Conservation (phyloP, 2,888 invertebrate genomes). For the Chironomus tentans region DNA sequence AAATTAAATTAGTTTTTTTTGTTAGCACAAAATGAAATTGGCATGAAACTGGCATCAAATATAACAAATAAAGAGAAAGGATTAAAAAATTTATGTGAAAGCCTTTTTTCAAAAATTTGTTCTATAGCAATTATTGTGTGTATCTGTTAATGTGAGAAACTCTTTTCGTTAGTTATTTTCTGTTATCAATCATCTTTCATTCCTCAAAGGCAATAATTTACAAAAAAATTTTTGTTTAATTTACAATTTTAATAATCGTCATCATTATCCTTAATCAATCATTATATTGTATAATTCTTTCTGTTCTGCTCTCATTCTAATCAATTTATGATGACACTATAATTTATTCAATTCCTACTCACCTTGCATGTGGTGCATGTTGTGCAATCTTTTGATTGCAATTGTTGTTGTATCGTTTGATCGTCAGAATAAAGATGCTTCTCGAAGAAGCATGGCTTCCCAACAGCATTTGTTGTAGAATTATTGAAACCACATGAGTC, state of each 20-base stretch:
- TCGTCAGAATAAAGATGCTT: conserved; percentile 52
- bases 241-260: background rate
- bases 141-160: background rate
- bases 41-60: too few species aligned
- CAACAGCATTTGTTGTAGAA: conserved; percentile 36
- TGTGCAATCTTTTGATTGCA: conserved; percentile 57
- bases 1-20: too few species aligned
- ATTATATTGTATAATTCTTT: background rate
- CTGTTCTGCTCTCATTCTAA: background rate
- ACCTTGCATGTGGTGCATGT: conserved; percentile 62
- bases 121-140: background rate
- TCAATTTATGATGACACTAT: background rate
- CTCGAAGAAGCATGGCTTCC: conserved; percentile 52
- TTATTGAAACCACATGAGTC: conserved; percentile 46
- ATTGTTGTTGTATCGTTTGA: conserved; percentile 50
- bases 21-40: too few species aligned
- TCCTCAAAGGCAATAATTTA: conserved; percentile 20
- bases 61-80: background rate
- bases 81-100: background rate
- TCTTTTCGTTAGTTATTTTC: background rate
- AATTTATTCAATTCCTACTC: conserved; percentile 38
- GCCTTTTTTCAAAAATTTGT: background rate
- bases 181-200: background rate
- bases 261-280: background rate
- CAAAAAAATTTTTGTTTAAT: background rate